These are phyloP conservation scores for Cheilosia variabilis DNA, from an alignment of 2,888 invertebrate genomes.

Conservation along the genomic window DNA sequence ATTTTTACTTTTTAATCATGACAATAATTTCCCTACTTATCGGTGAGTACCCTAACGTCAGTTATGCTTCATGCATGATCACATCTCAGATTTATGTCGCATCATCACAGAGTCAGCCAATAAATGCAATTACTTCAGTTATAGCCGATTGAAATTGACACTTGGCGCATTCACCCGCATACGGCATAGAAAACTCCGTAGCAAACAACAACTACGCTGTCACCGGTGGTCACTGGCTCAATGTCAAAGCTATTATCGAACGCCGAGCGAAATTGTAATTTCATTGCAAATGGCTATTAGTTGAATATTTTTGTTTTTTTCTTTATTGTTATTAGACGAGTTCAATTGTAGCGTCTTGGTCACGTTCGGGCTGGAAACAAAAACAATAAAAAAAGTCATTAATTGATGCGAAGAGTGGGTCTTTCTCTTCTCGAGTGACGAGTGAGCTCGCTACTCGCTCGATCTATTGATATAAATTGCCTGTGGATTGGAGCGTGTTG, in stretches of 20 bases:
- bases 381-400: constrained; percentile 35
- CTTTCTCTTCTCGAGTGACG: background rate
- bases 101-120: background rate
- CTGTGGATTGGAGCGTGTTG: constrained; percentile 64
- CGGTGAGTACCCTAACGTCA: constrained; percentile 84
- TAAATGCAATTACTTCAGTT: constrained; percentile 2
- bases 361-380: constrained; percentile 24
- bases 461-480: constrained; percentile 65
- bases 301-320: constrained; percentile 26
- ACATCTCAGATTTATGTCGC: constrained; percentile 17
- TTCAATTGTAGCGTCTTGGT: constrained; percentile 48
- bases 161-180: constrained; percentile 19
- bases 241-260: constrained; percentile 71
- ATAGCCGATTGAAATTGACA: constrained; percentile 13
- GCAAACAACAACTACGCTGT: background rate
- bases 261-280: constrained; percentile 51
- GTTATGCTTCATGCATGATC: background rate
- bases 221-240: constrained; percentile 55
- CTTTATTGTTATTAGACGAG: constrained; percentile 43
- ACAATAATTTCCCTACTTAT: constrained; percentile 88
- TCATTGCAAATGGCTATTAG: constrained; percentile 54
- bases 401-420: constrained; percentile 45
- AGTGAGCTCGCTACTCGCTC: constrained; percentile 4
- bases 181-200: background rate
- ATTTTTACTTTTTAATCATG: constrained; percentile 92